Percentiles rank a stretch among this genome's conserved stretches.
Evolutionary conservation across 2,113 vertebrate species (phyloP).

Genomic region (Eleginops maclovinus): DNA sequence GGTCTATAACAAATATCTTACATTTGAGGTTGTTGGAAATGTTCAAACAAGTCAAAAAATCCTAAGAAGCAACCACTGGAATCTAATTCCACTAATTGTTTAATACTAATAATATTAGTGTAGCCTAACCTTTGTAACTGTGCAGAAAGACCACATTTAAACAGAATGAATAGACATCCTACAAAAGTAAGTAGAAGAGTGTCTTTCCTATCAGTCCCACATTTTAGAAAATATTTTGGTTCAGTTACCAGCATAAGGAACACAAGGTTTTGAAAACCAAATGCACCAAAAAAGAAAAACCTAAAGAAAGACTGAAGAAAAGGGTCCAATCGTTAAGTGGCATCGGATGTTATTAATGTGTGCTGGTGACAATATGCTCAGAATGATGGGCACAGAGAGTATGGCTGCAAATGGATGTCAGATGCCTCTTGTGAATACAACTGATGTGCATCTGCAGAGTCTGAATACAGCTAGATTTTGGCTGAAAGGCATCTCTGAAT

Average conservation of each 20-base stretch:
- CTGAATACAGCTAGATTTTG: constrained; percentile 78
- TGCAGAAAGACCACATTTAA: no score
- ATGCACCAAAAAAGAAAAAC: not conserved
- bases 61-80: no score
- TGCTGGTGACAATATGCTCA: constrained; percentile 57
- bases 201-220: no score
- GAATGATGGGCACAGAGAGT: constrained; percentile 58
- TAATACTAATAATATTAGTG: no score
- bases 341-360: constrained; percentile 66
- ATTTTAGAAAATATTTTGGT: constrained; percentile 10
- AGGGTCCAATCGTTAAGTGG: constrained; percentile 14
- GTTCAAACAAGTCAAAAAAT: no score
- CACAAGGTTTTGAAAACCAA: constrained; percentile 14
- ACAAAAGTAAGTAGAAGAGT: not conserved
- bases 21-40: no score
- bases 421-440: constrained; percentile 66
- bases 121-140: no score
- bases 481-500: constrained; percentile 65
- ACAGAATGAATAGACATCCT: no score
- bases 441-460: constrained; percentile 74
- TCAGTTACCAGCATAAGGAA: not conserved
- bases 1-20: no score
- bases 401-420: constrained; percentile 60
- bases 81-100: no score
- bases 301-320: constrained; percentile 6